Evolutionary conservation across 2,888 invertebrate species (phyloP), one percentile per base, ranked within the genome.

Genomic region (Coleophora deauratella): DNA sequence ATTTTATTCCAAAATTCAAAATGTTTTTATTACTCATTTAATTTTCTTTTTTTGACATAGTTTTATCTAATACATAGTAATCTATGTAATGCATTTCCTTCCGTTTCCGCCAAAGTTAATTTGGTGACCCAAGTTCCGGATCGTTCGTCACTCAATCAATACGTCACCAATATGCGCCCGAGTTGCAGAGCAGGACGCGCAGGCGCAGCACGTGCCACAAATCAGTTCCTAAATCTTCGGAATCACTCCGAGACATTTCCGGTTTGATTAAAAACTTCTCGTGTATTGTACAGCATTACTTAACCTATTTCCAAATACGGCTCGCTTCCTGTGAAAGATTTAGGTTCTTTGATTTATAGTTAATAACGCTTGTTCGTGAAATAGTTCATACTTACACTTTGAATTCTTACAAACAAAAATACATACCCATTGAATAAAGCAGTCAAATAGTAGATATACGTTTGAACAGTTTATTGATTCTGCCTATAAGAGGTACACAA

Each of bases 171-270:
- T 30, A 35, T 30, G 31, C 13, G 27, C 27, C 14, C 30, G 34
- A 21, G 21, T 21, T 6, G 6, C 21, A 21, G 35, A 43, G n/a
- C 9, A 37, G 47, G 43, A 52, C 54, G 53, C 54, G 52, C 53
- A 53, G n/a, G 49, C 21, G 21, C 21, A 21, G 41, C 52, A 42
- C 45, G 52, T 49, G 57, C 47, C 58, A 50, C 60, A 47, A 60
- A 60, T 58, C 43, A 56, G 61, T 60, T 57, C 52, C 45, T 56
- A 57, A 57, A 54, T 59, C 55, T 50, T 48, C 44, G 49, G 51
- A 43, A 37, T 27, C 32, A 37, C 33, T 35, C 21, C 50, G 43
- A 52, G 56, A 55, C 55, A 56, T 43, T 59, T 59, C 59, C 59
- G 57, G 51, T 44, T 37, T 30, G 32, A 49, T 21, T 4, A 21